Evolutionary conservation across 2,113 vertebrate genomes (phyloP).

Genomic region (Erpornis zantholeuca): DNA sequence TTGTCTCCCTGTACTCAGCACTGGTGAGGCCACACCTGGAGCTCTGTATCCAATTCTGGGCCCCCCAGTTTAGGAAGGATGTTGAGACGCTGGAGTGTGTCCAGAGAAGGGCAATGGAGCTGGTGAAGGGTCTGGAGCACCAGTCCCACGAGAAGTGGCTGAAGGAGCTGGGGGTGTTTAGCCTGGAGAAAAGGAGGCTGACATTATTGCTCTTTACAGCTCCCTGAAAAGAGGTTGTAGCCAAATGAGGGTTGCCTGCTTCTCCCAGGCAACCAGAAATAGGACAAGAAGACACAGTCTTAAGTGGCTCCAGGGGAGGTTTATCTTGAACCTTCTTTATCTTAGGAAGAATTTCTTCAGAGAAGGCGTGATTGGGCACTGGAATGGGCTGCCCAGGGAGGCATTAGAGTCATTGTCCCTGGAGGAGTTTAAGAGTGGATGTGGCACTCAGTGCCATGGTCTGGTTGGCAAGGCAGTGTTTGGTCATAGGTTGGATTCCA

Average conservation of each 20-base stretch:
- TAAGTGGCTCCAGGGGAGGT: neutral
- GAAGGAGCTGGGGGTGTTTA: neutral
- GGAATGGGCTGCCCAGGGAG: neutral
- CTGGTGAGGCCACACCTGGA: no score
- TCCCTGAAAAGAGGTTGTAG: neutral
- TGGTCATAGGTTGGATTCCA: rapidly evolving
- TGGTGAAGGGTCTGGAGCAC: neutral
- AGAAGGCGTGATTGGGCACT: neutral
- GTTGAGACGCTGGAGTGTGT: neutral
- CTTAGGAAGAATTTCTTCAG: no score
- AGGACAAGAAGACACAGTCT: neutral
- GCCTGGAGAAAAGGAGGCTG: neutral
- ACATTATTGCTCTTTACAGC: neutral
- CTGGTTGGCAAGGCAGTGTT: neutral
- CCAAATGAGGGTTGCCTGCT: neutral
- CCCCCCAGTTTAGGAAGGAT: neutral
- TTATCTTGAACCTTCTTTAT: neutral
- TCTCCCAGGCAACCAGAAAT: neutral
- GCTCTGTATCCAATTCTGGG: neutral
- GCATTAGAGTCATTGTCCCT: rapidly evolving
- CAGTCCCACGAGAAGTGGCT: rapidly evolving
- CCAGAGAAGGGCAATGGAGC: neutral
- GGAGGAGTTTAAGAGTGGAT: neutral
- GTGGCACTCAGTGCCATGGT: neutral
- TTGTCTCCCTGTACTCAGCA: no score